Evolutionary conservation across 2,113 vertebrate species (phyloP), one percentile per base, ranked within the genome.

Genomic region (Buteo buteo): DNA sequence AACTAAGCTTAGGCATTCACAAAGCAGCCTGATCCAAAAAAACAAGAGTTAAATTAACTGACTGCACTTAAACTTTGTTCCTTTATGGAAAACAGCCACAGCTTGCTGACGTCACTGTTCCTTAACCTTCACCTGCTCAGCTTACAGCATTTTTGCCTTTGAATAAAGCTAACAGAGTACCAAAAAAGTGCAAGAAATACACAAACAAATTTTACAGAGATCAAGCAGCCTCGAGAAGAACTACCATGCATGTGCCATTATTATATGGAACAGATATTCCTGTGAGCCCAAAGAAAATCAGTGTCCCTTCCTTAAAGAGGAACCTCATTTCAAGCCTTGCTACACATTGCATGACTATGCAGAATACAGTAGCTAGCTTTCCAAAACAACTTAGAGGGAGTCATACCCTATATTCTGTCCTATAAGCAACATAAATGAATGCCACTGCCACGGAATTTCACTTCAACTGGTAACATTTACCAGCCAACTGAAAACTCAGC

Each of bases 201-300:
- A 32, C 0, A 0, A 78, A 32, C 9, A 3, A 10, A 28, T 19
- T 18, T 54, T 44, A 58, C 9, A 82, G 25, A 69, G 1, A 1
- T 18, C n/a, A 36, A 40, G 11, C 8, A 59, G 34, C 61, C 47
- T 47, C 45, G 7, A 67, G 18, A 84, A 73, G 14, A 65, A 3
- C 21, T 19, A n/a, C 8, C 7, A 12, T 0, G 1, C 16, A 6
- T 7, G 4, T 6, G 1, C 29, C n/a, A 7, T 24, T 78, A 18
- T 14, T 26, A 12, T 2, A 66, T 0, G 1, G 5, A 50, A 31
- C 14, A 55, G 16, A 32, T 7, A 64, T 6, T 66, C 8, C 29
- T 15, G 4, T 1, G 11, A 86, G 2, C 10, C 7, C 42, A 19
- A 25, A 71, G 15, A 44, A 84, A 90, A 62, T 24, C 40, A 9